Base-by-base conservation (phyloP, 2,113 vertebrate genomes). In the Boleophthalmus pectinirostris region DNA sequence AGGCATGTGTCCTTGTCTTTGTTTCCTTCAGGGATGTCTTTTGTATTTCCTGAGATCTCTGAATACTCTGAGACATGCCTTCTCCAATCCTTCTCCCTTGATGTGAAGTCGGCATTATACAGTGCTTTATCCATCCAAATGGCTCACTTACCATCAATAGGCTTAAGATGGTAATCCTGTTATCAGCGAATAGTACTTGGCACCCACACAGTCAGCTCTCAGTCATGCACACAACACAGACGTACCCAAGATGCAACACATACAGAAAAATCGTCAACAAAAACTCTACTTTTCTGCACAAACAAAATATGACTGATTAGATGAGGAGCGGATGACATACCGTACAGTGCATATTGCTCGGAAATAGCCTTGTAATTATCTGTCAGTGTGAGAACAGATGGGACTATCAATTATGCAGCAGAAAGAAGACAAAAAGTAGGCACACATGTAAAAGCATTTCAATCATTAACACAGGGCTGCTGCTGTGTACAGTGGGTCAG, bases 161-260 rank as follows among this genome's bases (percentile, higher is more conserved):
- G 90, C 84, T 89, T 89, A 91, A 90, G 83, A 89, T 88, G 74
- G 84, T 90, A 92, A 92, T 92, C 91, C 89, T 87, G 86, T 92
- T 90, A 91, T 90, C 84, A 20, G 80, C 82, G 84, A 89, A 89
- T 86, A 88, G 80, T 87, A 82, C 88, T 90, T 88, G 88, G 89
- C 84, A 77, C 38, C 2, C 60, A 82, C 35, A 29, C 78, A 82
- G 38, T 78, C 74, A 8, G 35, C 70, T 69, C 68, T 47, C 49
- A 84, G 16, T 81, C 66, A 69, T 29, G 68, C 77, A 43, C 47
- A 79, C 11, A 75, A 23, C 82, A 65, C 64, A 46, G 46, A 75
- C 43, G 70, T 51, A 51, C 29, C 38, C 73, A 56, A 53, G 63
- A 79, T 63, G 54, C 57, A 67, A 47, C 53, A 23, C 82, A 54